These are phyloP conservation scores for Stercorarius parasiticus DNA, from an alignment of 2,113 vertebrate genomes.

Conservation along the genomic window DNA sequence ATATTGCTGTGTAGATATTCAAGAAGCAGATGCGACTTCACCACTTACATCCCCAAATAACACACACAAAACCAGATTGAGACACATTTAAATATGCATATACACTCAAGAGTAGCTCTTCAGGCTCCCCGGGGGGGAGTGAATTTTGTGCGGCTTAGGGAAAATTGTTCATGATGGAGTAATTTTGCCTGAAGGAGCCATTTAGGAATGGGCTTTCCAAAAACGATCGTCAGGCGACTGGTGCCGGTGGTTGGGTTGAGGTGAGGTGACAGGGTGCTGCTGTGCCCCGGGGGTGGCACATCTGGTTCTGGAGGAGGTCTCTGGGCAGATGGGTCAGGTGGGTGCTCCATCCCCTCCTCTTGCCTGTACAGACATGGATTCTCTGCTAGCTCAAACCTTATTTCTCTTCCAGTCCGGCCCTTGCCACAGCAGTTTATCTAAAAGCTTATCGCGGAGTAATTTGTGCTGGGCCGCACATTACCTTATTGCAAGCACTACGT, in stretches of 20 bases:
- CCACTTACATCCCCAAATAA: neutral
- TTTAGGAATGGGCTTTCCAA: neutral
- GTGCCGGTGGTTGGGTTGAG: neutral
- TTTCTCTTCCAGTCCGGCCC: neutral
- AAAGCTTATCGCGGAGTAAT: neutral
- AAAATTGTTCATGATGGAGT: neutral
- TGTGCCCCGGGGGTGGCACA: neutral
- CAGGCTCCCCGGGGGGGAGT: neutral
- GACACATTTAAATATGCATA: neutral
- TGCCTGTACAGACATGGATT: fast-evolving
- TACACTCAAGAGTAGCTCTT: neutral
- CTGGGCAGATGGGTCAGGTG: neutral
- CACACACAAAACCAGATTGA: neutral
- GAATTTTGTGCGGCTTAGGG: neutral
- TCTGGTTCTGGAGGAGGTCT: neutral
- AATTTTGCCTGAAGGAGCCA: neutral
- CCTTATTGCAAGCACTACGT: neutral
- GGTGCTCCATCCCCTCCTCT: neutral
- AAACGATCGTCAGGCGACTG: fast-evolving
- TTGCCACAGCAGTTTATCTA: neutral
- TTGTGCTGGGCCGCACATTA: fast-evolving
- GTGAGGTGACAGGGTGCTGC: neutral
- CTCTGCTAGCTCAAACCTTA: neutral
- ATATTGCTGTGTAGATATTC: neutral
- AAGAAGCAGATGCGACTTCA: neutral